Percentiles rank a stretch among this genome's conserved stretches.
These are phyloP conservation scores for Callitettix versicolor DNA, from an alignment of 1,140 invertebrate species.

Conservation along the genomic window DNA sequence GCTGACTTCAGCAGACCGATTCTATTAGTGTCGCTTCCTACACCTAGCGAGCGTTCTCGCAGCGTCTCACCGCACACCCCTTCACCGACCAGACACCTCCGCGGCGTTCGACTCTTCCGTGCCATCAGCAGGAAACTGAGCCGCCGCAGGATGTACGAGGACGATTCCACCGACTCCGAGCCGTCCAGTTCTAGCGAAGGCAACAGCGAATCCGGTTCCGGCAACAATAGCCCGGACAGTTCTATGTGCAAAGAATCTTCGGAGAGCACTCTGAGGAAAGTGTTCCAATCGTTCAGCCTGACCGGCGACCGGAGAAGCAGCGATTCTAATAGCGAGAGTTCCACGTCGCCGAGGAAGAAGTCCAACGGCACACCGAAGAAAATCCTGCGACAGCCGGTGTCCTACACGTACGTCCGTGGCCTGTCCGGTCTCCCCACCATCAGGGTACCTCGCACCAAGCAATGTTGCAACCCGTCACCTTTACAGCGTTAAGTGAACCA, in stretches of 20 bases:
- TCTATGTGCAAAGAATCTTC: neutral
- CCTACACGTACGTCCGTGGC: conserved; percentile 66
- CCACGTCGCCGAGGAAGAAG: conserved; percentile 4
- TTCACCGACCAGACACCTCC: conserved; percentile 6
- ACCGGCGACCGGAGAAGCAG: conserved; percentile 16
- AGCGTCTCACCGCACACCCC: conserved; percentile 3
- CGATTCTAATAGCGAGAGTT: conserved; percentile 14
- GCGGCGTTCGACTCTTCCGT: conserved; percentile 20
- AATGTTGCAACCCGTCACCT: conserved; percentile 13
- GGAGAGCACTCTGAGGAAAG: conserved; percentile 2
- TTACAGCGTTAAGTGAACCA: neutral
- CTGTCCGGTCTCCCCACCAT: conserved; percentile 68
- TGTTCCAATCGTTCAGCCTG: conserved; percentile 8
- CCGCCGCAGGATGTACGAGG: conserved; percentile 6
- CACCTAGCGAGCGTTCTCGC: neutral
- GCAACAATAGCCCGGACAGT: conserved; percentile 9
- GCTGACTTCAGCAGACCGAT: neutral
- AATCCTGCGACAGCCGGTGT: conserved; percentile 59
- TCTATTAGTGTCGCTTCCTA: conserved; percentile 1
- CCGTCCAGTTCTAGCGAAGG: conserved; percentile 16
- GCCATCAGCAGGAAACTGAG: conserved; percentile 16
- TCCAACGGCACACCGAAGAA: conserved; percentile 34
- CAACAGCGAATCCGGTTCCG: conserved; percentile 7
- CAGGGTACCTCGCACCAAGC: conserved; percentile 46
- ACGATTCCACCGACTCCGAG: conserved; percentile 21